Base-by-base conservation (phyloP, 2,888 invertebrate genomes). In the Leptopterna dolabrata region DNA sequence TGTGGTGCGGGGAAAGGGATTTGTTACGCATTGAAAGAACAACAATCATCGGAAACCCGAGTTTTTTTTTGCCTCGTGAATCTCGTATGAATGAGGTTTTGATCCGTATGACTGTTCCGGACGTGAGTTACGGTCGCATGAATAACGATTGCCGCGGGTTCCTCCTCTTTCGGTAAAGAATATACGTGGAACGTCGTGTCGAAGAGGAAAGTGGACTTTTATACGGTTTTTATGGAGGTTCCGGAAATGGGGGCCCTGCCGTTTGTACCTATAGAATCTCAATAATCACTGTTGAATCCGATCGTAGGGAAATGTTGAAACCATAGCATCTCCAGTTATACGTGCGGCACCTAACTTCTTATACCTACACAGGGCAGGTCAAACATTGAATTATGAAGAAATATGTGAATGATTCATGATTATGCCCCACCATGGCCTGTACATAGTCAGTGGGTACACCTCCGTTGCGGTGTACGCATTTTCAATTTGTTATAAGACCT, bases 1-100 rank as follows among this genome's bases (percentile, higher is more conserved):
- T 63, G 24, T 13, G 63, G 13, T 2, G 16, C 6, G 63, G 63
- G 63, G 24, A 63, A 63, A 63, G 24, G 63, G 63, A 63, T 63
- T 63, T 63, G 63, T 63, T 63, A 63, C 63, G 63, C 63, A 63
- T 63, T 63, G 63, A 63, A 63, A 63, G 63, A 63, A 63, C 63
- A 63, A 63, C 63, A 63, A 63, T 63, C 63, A 63, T 63, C 63
- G 63, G 9, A 24, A 51, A 63, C 24, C 63, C 9, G 11, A 4
- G 24, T 63, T 63, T 63, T 63, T 63, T 63, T 63, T 63, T 63
- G 9, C 63, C 63, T 63, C 63, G 63, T 63, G 63, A 63, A 63
- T 63, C 63, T 63, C 63, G 24, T 63, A 63, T 63, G 63, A 63
- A 63, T 63, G 63, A 63, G 63, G 11, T 24, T 19, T 63, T 63